Evolutionary conservation across 2,113 vertebrate genomes (phyloP).

Genomic region (Solea senegalensis): DNA sequence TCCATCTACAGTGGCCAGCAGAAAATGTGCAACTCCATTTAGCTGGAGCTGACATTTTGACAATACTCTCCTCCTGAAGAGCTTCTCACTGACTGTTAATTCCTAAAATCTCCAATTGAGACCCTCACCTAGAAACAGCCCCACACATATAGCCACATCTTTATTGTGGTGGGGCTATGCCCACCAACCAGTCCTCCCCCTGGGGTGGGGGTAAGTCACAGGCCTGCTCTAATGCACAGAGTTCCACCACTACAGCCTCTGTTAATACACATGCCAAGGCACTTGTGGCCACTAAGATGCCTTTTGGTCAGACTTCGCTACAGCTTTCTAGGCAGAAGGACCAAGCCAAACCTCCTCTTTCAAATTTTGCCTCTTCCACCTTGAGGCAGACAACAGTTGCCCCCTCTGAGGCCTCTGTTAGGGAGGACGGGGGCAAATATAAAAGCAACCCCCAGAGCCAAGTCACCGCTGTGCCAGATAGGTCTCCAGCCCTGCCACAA

Average conservation of each 20-base stretch:
- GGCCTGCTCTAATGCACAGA: constrained; percentile 46
- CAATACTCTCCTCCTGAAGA: not conserved
- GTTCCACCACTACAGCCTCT: constrained; percentile 57
- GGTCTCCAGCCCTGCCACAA: constrained; percentile 8
- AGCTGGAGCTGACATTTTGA: constrained; percentile 56
- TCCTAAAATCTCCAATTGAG: not conserved
- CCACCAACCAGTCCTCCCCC: constrained; percentile 75
- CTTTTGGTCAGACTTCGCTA: constrained; percentile 67
- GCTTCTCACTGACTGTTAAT: constrained; percentile 5
- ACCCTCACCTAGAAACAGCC: constrained; percentile 7
- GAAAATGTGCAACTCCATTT: constrained; percentile 29
- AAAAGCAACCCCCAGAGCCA: constrained; percentile 37
- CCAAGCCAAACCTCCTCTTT: constrained; percentile 22
- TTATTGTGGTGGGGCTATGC: constrained; percentile 68
- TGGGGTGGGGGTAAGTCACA: constrained; percentile 45
- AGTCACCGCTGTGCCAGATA: constrained; percentile 30
- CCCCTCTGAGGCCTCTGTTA: not conserved
- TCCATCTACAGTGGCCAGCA: not conserved
- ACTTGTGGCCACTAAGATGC: constrained; percentile 82
- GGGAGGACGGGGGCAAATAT: not conserved
- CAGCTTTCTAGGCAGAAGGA: constrained; percentile 10
- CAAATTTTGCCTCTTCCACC: constrained; percentile 22
- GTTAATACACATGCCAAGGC: constrained; percentile 15
- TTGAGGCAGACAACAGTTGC: constrained; percentile 11
- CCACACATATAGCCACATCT: not conserved